Conservation (phyloP, 2,113 vertebrate species). For the Osmerus mordax region DNA sequence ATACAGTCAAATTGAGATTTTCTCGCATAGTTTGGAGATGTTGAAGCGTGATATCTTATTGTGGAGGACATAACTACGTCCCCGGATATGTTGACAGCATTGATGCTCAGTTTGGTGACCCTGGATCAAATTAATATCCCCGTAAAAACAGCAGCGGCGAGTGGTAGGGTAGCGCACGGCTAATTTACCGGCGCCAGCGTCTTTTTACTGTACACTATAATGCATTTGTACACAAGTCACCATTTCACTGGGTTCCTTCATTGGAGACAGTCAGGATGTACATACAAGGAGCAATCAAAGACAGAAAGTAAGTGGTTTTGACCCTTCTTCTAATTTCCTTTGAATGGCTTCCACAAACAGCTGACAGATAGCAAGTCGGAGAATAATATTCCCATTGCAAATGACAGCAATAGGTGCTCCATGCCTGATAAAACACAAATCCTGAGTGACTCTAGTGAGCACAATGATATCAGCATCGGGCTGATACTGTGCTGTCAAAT, state of each 20-base stretch:
- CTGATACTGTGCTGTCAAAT: neutral
- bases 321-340: neutral
- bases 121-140: too few relatives aligned
- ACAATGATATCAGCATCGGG: constrained; percentile 5
- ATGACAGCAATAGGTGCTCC: neutral
- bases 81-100: too few relatives aligned
- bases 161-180: too few relatives aligned
- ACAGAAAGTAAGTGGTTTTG: neutral
- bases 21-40: too few relatives aligned
- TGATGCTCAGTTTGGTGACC: too few relatives aligned
- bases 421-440: neutral
- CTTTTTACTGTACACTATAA: too few relatives aligned
- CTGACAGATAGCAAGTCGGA: neutral
- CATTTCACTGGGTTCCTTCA: neutral
- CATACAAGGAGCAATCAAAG: neutral
- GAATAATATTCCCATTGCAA: neutral
- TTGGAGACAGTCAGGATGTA: neutral
- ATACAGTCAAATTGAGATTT: too few relatives aligned
- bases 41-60: too few relatives aligned
- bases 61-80: too few relatives aligned
- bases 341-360: neutral
- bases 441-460: neutral
- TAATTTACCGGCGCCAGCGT: too few relatives aligned
- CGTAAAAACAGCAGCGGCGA: too few relatives aligned
- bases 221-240: too few relatives aligned